These are phyloP conservation scores for Lottia gigantea DNA, from an alignment of 2,888 invertebrate genomes.

Conservation along the genomic window DNA sequence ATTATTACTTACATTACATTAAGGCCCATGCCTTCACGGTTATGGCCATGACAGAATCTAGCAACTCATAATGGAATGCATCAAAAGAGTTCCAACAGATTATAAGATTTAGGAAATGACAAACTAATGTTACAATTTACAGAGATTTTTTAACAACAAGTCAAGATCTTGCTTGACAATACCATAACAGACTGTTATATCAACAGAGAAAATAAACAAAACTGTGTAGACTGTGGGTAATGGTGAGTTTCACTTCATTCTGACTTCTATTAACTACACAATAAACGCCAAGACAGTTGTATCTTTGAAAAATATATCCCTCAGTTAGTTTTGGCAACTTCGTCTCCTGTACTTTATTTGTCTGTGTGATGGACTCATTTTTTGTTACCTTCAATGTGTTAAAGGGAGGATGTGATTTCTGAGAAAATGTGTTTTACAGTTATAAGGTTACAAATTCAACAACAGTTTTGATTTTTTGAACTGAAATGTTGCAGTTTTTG, in stretches of 20 bases:
- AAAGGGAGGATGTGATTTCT: background rate
- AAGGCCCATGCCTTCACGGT: too few species aligned
- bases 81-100: too few species aligned
- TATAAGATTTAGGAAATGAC: too few species aligned
- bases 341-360: background rate
- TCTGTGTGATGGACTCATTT: background rate
- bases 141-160: conserved; percentile 7
- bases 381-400: background rate
- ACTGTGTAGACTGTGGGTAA: too few species aligned
- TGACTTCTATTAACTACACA: background rate
- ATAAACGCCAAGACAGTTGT: background rate
- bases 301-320: conserved; percentile 5
- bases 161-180: background rate
- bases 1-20: too few species aligned
- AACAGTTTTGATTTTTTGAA: too few species aligned
- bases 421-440: too few species aligned
- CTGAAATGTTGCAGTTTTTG: too few species aligned
- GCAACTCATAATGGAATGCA: too few species aligned
- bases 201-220: conserved; percentile 2
- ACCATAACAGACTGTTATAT: conserved; percentile 1
- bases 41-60: too few species aligned
- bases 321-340: background rate
- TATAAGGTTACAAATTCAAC: too few species aligned
- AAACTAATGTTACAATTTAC: too few species aligned
- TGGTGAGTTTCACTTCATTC: background rate